phyloP scores from a whole-genome alignment of 2,113 vertebrate genomes.

The Phasianus colchicus region DNA sequence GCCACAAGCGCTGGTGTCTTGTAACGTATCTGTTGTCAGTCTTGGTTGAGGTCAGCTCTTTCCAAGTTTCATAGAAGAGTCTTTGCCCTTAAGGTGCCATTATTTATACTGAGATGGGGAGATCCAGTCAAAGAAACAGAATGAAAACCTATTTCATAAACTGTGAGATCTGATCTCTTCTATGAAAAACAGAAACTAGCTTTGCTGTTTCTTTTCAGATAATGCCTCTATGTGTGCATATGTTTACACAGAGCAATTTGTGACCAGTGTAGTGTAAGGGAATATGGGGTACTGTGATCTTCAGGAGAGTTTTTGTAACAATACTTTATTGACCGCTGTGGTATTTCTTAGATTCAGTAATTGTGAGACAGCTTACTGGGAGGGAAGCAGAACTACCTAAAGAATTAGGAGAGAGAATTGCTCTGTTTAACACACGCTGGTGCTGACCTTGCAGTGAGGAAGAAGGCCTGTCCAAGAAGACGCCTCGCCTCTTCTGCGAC shows the following conservation, averaged over 20 bases:
- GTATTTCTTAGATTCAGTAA: fast-evolving
- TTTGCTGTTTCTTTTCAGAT: not conserved
- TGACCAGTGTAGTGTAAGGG: fast-evolving
- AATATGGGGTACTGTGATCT: not conserved
- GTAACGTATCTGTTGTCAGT: fast-evolving
- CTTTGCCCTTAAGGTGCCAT: not conserved
- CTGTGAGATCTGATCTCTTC: not conserved
- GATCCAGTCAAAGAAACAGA: not conserved
- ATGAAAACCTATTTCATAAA: not conserved
- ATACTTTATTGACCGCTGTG: not conserved
- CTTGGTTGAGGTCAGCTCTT: not conserved
- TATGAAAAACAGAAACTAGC: not conserved
- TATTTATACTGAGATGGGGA: not conserved
- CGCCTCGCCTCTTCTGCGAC: constrained; percentile 96
- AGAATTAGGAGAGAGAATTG: fast-evolving
- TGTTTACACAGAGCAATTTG: not conserved
- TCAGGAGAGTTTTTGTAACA: not conserved
- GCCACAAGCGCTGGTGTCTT: fast-evolving
- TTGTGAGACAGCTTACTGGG: fast-evolving
- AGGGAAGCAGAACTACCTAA: not conserved
- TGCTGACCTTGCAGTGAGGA: constrained; percentile 72
- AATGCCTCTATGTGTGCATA: not conserved
- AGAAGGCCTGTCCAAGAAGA: constrained; percentile 86
- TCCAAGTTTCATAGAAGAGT: not conserved
- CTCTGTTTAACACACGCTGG: not conserved